Conservation (phyloP, 92 coral and sea anemone genomes). For the Epizoanthus scotinus region DNA sequence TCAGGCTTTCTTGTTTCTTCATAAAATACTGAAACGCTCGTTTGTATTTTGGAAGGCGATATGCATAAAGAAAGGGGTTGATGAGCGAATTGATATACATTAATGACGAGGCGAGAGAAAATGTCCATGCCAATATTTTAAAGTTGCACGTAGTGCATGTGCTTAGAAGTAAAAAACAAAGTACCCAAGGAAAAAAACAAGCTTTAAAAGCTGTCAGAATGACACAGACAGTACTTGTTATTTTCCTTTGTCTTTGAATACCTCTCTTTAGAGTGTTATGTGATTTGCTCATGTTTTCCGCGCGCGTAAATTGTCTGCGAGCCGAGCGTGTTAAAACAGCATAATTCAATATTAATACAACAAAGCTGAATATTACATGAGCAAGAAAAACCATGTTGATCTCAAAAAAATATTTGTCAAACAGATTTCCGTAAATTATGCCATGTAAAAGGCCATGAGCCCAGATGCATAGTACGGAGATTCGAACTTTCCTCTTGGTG, state of each 20-base stretch:
- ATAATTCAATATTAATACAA: background rate
- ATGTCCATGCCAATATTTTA: background rate
- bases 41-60: conserved; percentile 34
- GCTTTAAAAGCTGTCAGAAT: conserved; percentile 29
- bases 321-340: background rate
- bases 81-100: conserved; percentile 32
- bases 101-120: conserved; percentile 1
- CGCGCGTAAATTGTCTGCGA: conserved; percentile 8
- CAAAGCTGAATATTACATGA: conserved; percentile 25
- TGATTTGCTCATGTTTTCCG: conserved; percentile 1
- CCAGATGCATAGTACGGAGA: conserved; percentile 7
- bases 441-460: conserved; percentile 31
- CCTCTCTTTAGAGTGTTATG: background rate
- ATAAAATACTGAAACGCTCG: conserved; percentile 11
- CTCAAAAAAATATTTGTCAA: background rate
- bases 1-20: background rate
- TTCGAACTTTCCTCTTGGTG: conserved; percentile 4
- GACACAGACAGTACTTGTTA: conserved; percentile 8
- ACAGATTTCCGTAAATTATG: conserved; percentile 23
- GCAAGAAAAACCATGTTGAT: conserved; percentile 35
- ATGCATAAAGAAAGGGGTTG: conserved; percentile 31
- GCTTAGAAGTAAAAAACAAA: conserved; percentile 23
- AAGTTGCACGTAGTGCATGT: conserved; percentile 1
- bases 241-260: conserved; percentile 13
- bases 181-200: conserved; percentile 29